Conservation (phyloP, 1,140 invertebrate genomes). For the Campoletis sonorensis region DNA sequence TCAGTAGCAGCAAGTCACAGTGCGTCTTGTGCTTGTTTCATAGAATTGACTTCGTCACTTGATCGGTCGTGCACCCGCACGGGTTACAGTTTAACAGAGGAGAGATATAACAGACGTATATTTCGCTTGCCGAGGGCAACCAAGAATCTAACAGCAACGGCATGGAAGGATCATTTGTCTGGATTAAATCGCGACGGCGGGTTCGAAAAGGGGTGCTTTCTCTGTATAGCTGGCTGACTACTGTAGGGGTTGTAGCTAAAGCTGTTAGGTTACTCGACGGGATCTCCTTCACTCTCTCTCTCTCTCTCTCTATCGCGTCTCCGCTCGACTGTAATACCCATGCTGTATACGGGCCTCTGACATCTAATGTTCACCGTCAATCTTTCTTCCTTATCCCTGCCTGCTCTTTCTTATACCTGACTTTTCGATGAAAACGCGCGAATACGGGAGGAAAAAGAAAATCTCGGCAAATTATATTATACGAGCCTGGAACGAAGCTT, state of each 20-base stretch:
- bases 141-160: conserved; percentile 28
- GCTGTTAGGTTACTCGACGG: conserved; percentile 32
- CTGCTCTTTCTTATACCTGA: conserved; percentile 3
- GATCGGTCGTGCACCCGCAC: conserved; percentile 9
- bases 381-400: conserved; percentile 31
- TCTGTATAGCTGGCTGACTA: conserved; percentile 8
- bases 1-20: not conserved
- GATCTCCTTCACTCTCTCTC: not conserved
- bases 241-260: conserved; percentile 23
- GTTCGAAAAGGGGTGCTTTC: not conserved
- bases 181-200: conserved; percentile 56
- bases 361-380: conserved; percentile 26
- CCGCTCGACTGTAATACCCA: conserved; percentile 17
- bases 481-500: not conserved
- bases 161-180: conserved; percentile 61
- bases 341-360: conserved; percentile 22
- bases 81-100: conserved; percentile 14
- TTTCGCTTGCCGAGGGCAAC: not conserved
- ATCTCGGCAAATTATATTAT: conserved; percentile 16
- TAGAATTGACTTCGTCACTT: conserved; percentile 34
- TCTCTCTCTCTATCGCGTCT: not conserved
- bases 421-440: conserved; percentile 21
- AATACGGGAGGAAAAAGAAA: not conserved
- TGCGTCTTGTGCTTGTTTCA: conserved; percentile 10
- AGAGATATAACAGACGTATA: not conserved